Percentiles rank a stretch among this genome's conserved stretches.
Evolutionary conservation across 1,140 invertebrate genomes (phyloP).

Genomic region (Parapsyche elsis): DNA sequence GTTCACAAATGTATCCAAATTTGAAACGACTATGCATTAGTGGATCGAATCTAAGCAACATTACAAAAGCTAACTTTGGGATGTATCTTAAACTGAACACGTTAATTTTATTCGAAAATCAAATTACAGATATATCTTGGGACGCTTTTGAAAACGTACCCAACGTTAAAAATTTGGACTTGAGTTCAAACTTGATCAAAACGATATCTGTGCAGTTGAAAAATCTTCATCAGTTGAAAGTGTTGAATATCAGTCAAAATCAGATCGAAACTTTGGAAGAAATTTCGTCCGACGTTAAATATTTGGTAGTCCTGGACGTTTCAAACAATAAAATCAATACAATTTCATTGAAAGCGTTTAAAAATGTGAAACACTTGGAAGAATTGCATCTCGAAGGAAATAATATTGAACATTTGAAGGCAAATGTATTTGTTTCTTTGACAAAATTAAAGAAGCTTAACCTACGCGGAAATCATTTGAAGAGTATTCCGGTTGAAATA

Average conservation of each 20-base stretch:
- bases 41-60: not conserved
- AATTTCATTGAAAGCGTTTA: slow-evolving; percentile 2
- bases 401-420: not conserved
- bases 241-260: slow-evolving; percentile 12
- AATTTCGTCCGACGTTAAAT: not conserved
- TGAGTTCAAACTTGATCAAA: slow-evolving; percentile 8
- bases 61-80: not conserved
- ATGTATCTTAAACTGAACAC: not conserved
- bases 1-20: slow-evolving; percentile 1
- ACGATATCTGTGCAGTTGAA: not conserved
- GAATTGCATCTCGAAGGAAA: slow-evolving; percentile 13
- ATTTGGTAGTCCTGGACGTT: not conserved
- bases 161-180: slow-evolving; percentile 4
- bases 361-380: not conserved
- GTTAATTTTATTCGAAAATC: not conserved
- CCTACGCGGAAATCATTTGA: slow-evolving; percentile 15
- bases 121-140: not conserved
- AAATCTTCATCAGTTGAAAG: not conserved
- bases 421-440: not conserved
- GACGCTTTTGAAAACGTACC: slow-evolving; percentile 9
- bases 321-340: not conserved
- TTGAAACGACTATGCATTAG: slow-evolving; percentile 1
- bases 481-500: not conserved
- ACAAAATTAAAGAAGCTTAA: not conserved
- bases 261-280: not conserved